phyloP scores from a whole-genome alignment of 2,113 vertebrate genomes.

The Malurus alboscapulatus region DNA sequence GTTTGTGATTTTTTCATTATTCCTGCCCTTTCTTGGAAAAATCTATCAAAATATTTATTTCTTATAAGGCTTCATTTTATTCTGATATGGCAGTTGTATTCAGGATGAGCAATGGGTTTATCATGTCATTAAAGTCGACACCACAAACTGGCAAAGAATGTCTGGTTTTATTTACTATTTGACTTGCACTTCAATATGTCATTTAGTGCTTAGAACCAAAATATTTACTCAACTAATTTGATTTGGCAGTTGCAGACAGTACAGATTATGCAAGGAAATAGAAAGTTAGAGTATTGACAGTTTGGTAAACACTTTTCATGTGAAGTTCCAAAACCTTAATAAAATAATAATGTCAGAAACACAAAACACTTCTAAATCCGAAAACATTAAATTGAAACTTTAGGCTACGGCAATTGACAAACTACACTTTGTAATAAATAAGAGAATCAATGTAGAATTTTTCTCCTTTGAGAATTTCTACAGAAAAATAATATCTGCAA shows the following conservation, averaged over 20 bases:
- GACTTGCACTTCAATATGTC: neutral
- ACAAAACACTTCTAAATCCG: neutral
- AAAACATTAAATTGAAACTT: neutral
- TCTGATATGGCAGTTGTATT: neutral
- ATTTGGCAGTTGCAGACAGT: neutral
- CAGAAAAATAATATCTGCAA: neutral
- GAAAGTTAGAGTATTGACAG: neutral
- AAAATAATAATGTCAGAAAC: neutral
- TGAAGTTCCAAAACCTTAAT: neutral
- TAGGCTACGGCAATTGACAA: neutral
- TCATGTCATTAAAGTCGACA: neutral
- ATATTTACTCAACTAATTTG: neutral
- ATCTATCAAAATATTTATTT: neutral
- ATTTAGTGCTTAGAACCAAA: neutral
- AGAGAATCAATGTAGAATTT: neutral
- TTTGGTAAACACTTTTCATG: neutral
- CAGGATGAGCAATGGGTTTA: neutral
- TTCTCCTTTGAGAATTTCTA: neutral
- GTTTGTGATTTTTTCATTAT: neutral
- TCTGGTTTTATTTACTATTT: constrained; percentile 1
- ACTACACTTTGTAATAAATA: neutral
- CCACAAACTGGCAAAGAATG: neutral
- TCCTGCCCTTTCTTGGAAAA: neutral
- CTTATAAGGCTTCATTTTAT: neutral
- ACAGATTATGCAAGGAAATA: neutral